phyloP scores from a whole-genome alignment of 1,140 invertebrate genomes.

The Caenorhabditis tropicalis region DNA sequence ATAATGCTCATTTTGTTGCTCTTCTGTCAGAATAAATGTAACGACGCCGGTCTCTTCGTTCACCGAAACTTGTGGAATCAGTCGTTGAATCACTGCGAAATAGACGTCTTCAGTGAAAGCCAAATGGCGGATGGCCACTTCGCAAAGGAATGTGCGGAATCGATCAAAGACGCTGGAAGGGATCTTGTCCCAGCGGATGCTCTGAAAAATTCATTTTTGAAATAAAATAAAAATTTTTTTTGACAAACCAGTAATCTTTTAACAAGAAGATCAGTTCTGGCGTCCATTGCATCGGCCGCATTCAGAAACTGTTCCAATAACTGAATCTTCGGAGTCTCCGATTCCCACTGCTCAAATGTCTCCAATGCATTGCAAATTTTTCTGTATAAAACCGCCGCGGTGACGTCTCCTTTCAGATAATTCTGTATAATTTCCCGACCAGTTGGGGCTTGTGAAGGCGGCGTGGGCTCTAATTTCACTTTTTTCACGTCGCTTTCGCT shows the following conservation, averaged over 20 bases:
- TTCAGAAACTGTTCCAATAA: neutral
- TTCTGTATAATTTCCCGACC: neutral
- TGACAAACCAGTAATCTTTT: neutral
- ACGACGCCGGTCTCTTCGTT: neutral
- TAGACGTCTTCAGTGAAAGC: constrained; percentile 16
- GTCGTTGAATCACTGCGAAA: neutral
- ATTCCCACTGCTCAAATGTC: constrained; percentile 14
- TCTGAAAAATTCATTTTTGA: no score
- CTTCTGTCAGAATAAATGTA: neutral
- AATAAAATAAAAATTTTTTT: no score
- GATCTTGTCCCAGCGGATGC: constrained; percentile 2
- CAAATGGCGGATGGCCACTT: neutral
- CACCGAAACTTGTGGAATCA: neutral
- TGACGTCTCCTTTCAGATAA: constrained; percentile 25
- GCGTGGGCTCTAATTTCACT: neutral
- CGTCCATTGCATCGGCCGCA: neutral
- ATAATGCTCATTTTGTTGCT: constrained; percentile 1
- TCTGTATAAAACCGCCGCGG: neutral
- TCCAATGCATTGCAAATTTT: constrained; percentile 33
- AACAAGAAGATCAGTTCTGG: neutral
- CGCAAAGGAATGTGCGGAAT: neutral
- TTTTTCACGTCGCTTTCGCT: neutral
- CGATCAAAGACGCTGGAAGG: neutral
- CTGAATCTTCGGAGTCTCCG: neutral
- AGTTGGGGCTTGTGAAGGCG: neutral